These are phyloP conservation scores for Pycnonotus jocosus DNA, from an alignment of 2,113 vertebrate species.

Conservation along the genomic window DNA sequence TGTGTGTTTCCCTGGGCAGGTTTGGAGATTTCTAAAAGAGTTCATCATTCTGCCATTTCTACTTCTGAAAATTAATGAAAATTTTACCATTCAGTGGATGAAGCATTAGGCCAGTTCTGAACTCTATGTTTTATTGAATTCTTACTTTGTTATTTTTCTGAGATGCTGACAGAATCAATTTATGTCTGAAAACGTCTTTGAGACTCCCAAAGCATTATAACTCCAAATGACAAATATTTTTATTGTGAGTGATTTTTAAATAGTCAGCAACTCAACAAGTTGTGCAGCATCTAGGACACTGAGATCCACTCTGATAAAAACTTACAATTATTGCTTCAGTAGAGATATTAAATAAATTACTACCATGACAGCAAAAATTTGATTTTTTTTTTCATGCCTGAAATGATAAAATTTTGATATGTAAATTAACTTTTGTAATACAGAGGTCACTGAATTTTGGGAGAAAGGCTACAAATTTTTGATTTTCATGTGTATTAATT, in stretches of 20 bases:
- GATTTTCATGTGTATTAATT: neutral
- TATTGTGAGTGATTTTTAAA: neutral
- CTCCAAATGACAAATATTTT: slow-evolving; percentile 1
- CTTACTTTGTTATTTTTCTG: slow-evolving; percentile 2
- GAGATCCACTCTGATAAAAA: neutral
- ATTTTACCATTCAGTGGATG: neutral
- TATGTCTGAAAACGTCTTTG: neutral
- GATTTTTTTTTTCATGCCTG: neutral
- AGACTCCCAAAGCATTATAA: neutral
- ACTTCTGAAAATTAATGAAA: slow-evolving; percentile 31
- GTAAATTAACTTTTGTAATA: neutral
- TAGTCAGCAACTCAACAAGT: neutral
- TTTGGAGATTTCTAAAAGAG: neutral
- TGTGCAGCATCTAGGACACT: neutral
- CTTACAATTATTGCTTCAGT: neutral
- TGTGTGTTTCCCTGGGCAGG: neutral
- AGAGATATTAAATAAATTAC: neutral
- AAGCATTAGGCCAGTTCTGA: neutral
- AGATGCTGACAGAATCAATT: slow-evolving; percentile 4
- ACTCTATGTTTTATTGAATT: slow-evolving; percentile 5
- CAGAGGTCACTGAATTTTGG: neutral
- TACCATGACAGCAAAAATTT: neutral
- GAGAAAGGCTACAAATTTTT: neutral
- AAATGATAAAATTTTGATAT: neutral
- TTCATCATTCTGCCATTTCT: slow-evolving; percentile 16